Base-by-base conservation (phyloP, 2,113 vertebrate genomes). In the Atractosteus spatula region DNA sequence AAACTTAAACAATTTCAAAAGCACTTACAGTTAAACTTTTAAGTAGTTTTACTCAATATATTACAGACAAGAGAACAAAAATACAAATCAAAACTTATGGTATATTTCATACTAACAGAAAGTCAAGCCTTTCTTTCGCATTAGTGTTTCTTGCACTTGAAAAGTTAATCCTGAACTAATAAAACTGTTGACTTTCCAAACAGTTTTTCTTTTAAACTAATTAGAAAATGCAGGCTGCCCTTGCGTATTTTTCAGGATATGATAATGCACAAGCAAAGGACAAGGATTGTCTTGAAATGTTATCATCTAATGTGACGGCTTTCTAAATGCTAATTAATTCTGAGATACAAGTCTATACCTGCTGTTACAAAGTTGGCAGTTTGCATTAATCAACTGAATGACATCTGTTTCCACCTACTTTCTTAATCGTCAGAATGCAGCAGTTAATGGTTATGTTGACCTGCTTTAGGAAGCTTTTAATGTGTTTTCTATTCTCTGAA, bases 291-390 rank as follows among this genome's bases (percentile, higher is more conserved):
- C 76, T 83, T 47, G 77, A 0, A 0, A 82, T 70, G 71, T 79
- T 84, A 80, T 74, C 76, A 76, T 83, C 72, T 65, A 8, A 64
- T 71, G 75, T 81, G 80, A 71, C 74, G 76, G 61, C 74, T 87
- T 89, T 86, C 77, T 81, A 84, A 84, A 87, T 88, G 85, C 84
- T 92, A 89, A 93, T 91, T 88, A 88, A 88, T 91, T 89, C 85
- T 71, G 81, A 85, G 76, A 76, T 87, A 82, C 54, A 84, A 81
- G 80, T 74, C 77, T 81, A 81, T 83, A 86, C 86, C 85, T 90
- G 84, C 88, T 87, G 78, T 80, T 88, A 84, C 84, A 85, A 84
- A 81, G 75, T 83, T 90, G 86, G 82, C 82, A 89, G 86, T 78
- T 86, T 91, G 81, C 82, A 85, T 91, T 89, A 85, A 87, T 90